A percentile compares a stretch with the other conserved stretches of the same genome.
These are phyloP conservation scores for Sus scrofa DNA, from an alignment of 2,113 vertebrate genomes.

Conservation along the genomic window T2T-Sscrofa CM000820.6:91179001-91179500, in stretches of 20 bases:
- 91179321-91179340: slow-evolving; percentile 45
- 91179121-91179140: slow-evolving; percentile 34
- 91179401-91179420: slow-evolving; percentile 73
- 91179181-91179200: slow-evolving; percentile 16
- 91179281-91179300: slow-evolving; percentile 42
- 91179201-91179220: slow-evolving; percentile 4
- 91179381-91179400: slow-evolving; percentile 67
- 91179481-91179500: slow-evolving; percentile 61
- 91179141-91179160: slow-evolving; percentile 5
- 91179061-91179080: background rate
- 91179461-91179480: slow-evolving; percentile 57
- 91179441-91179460: slow-evolving; percentile 68
- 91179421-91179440: slow-evolving; percentile 73
- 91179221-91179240: background rate
- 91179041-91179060: background rate
- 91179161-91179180: background rate
- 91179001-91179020: background rate
- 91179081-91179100: slow-evolving; percentile 3
- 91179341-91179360: slow-evolving; percentile 64
- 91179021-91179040: background rate
- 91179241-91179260: background rate
- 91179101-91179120: background rate
- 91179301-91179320: slow-evolving; percentile 59
- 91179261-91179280: slow-evolving; percentile 33
- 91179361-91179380: slow-evolving; percentile 77